Evolutionary conservation across 2,797 vertebrate genomes (phyloP).

Genomic region (Echeneis naucrates): DNA sequence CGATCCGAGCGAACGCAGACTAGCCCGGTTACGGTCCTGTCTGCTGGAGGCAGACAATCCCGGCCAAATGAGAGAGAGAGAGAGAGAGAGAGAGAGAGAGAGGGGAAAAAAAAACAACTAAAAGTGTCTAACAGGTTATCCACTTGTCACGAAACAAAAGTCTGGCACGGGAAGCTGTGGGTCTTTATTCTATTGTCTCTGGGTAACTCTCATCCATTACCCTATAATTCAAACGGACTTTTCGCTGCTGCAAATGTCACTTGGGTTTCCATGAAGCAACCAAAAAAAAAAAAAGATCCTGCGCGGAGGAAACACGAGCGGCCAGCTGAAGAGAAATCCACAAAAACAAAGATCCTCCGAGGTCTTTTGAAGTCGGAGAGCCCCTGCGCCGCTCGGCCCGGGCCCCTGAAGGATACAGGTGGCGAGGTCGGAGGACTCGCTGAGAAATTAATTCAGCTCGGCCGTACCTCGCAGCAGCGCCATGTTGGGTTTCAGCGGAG

Average conservation of each 20-base stretch:
- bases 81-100: too few species aligned
- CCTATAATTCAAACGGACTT: constrained; percentile 64
- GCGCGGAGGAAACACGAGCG: constrained; percentile 39
- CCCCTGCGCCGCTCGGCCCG: constrained; percentile 32
- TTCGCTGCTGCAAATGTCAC: constrained; percentile 71
- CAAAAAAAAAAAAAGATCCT: constrained; percentile 68
- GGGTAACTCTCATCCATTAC: constrained; percentile 59
- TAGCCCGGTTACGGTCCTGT: constrained; percentile 66
- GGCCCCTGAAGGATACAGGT: constrained; percentile 70
- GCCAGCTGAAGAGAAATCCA: constrained; percentile 50
- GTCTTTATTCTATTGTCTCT: constrained; percentile 53
- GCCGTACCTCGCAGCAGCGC: constrained; percentile 83
- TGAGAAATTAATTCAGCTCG: constrained; percentile 80
- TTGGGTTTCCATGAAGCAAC: constrained; percentile 66
- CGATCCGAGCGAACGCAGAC: constrained; percentile 67
- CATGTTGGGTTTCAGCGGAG: constrained; percentile 84
- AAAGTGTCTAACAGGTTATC: constrained; percentile 79
- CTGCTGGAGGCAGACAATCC: constrained; percentile 65
- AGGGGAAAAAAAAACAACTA: constrained; percentile 20
- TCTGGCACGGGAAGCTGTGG: constrained; percentile 8
- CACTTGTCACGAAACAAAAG: constrained; percentile 70
- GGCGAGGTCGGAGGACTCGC: constrained; percentile 76
- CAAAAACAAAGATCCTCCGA: constrained; percentile 40
- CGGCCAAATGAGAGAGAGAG: too few species aligned
- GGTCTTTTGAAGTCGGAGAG: constrained; percentile 40